Evolutionary conservation across 1,140 invertebrate genomes (phyloP), one percentile per base, ranked within the genome.

Genomic region (Drosophila kepulauana): DNA sequence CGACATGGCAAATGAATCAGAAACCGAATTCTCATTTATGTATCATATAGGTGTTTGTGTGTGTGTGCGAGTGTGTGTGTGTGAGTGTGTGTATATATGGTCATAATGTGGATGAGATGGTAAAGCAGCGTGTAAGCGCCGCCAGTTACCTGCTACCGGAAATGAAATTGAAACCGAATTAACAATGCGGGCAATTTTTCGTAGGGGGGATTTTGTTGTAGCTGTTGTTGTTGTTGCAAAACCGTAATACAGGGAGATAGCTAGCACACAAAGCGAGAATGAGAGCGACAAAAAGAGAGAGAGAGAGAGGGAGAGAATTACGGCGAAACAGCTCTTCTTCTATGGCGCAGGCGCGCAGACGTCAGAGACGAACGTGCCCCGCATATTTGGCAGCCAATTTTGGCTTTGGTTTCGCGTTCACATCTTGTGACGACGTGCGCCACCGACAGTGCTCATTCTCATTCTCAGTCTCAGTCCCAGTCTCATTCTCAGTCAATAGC

Each of bases 161-260:
- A 88, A 88, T 88, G 77, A 88, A 88, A 88, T 79, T 79, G 77
- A 82, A 88, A 78, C 80, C 84, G 59, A 75, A 76, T 67, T 67
- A 74, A 72, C 69, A 67, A 85, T 65, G 68, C 61, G 69, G 49
- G 73, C 57, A 66, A 72, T 76, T 70, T 71, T 58, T 45, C 20
- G 54, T 65, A 25, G 56, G 64, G 64, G 15, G 20, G 20, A 38
- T 52, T 72, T 73, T 54, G 54, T 45, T 66, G 30, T 66, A 33
- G 41, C 20, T 25, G 20, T 25, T 25, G 20, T 25, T 20, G 2
- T 20, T 66, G 30, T 66, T 20, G 41, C 15, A 15, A 30, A 38
- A 38, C 35, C 35, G 35, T 38, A 38, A 38, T 10, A 54, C 51
- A 10, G 35, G 35, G 35, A 38, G 35, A 38, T 8, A 38, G 35